A percentile compares a stretch with the other conserved stretches of the same genome.
Conservation (phyloP, 2,888 invertebrate genomes). For the Cataglyphis albicans region DNA sequence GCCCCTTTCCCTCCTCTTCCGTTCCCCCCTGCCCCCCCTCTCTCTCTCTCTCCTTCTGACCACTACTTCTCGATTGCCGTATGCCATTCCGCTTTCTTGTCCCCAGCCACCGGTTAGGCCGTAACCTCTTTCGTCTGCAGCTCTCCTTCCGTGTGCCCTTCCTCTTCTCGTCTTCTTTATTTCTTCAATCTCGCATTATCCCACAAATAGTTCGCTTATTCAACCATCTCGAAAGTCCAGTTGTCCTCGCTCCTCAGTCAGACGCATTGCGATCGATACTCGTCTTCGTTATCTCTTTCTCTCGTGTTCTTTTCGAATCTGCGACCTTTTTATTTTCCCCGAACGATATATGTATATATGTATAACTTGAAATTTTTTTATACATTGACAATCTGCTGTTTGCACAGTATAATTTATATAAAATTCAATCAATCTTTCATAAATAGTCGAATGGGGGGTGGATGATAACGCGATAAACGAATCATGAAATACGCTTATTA, state of each 20-base stretch:
- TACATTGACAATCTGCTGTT: neutral
- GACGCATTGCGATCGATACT: conserved; percentile 68
- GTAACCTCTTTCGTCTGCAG: conserved; percentile 69
- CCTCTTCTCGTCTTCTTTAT: conserved; percentile 76
- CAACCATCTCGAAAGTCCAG: conserved; percentile 77
- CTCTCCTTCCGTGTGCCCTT: conserved; percentile 61
- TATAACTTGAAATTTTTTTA: neutral
- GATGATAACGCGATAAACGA: conserved; percentile 4
- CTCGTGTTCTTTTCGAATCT: conserved; percentile 56
- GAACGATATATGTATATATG: neutral
- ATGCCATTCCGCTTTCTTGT: conserved; percentile 75
- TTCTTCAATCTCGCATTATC: conserved; percentile 81
- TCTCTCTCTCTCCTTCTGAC: conserved; percentile 26
- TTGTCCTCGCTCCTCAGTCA: conserved; percentile 65
- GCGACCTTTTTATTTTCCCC: conserved; percentile 51
- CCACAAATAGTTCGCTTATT: conserved; percentile 79
- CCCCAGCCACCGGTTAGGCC: conserved; percentile 65
- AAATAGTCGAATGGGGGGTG: too few species aligned
- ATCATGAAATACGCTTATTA: conserved; percentile 23
- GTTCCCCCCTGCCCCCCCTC: neutral
- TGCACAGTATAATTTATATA: neutral
- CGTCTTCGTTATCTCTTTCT: conserved; percentile 58
- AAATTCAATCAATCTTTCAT: neutral
- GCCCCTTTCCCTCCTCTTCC: conserved; percentile 41
- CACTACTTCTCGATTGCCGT: conserved; percentile 71